Evolutionary conservation across 2,113 vertebrate genomes (phyloP).

Genomic region (Macquaria ambigua): DNA sequence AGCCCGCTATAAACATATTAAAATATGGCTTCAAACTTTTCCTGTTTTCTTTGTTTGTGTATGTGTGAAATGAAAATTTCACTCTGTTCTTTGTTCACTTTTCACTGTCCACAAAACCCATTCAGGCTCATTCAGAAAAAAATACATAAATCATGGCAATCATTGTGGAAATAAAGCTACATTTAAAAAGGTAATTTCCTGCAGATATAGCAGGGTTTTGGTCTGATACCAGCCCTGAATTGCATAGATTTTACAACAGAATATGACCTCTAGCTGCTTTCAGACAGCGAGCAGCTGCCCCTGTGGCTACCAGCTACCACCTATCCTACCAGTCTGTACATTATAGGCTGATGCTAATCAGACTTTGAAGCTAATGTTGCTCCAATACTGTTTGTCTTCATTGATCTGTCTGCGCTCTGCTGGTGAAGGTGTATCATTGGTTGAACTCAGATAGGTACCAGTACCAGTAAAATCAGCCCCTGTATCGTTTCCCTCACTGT

Average conservation of each 20-base stretch:
- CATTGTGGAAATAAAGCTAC: not conserved
- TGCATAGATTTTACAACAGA: not conserved
- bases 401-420: not conserved
- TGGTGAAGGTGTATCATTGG: not conserved
- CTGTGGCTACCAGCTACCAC: too few species aligned
- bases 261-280: not conserved
- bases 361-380: not conserved
- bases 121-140: not conserved
- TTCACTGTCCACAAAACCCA: not conserved
- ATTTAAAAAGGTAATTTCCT: not conserved
- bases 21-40: slow-evolving; percentile 16
- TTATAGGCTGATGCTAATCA: too few species aligned
- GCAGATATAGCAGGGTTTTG: not conserved
- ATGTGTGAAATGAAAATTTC: not conserved
- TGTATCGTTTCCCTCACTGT: not conserved
- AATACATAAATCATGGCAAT: not conserved
- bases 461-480: not conserved
- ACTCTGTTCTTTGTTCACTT: not conserved
- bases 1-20: not conserved
- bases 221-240: not conserved
- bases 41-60: not conserved
- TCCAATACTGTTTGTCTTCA: not conserved
- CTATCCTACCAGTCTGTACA: too few species aligned
- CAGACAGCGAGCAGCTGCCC: not conserved
- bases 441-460: not conserved